A percentile compares a stretch with the other conserved stretches of the same genome.
These are phyloP conservation scores for Agrilus mali DNA, from an alignment of 2,888 invertebrate species.

Conservation along the genomic window DNA sequence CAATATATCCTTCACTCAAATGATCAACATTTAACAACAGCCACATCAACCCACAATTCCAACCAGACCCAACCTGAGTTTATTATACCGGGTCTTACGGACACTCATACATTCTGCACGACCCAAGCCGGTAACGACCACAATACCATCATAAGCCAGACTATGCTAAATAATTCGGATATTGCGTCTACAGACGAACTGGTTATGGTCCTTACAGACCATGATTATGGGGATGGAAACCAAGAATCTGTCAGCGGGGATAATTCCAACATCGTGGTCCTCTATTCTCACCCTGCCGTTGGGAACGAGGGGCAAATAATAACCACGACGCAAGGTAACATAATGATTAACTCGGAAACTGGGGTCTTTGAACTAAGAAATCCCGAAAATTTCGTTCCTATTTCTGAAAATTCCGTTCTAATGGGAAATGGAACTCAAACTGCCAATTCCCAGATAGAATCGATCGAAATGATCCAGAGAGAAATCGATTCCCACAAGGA, in stretches of 20 bases:
- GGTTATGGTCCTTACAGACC: slow-evolving; percentile 50
- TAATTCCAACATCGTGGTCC: slow-evolving; percentile 50
- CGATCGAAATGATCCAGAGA: slow-evolving; percentile 34
- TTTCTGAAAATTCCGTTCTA: slow-evolving; percentile 17
- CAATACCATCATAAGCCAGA: slow-evolving; percentile 19
- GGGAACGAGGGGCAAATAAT: slow-evolving; percentile 43
- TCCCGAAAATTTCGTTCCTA: slow-evolving; percentile 18
- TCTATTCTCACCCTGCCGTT: slow-evolving; percentile 48
- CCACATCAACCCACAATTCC: slow-evolving; percentile 12
- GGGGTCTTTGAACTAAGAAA: slow-evolving; percentile 30
- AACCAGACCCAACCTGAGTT: slow-evolving; percentile 22
- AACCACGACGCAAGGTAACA: slow-evolving; percentile 33
- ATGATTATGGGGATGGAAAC: slow-evolving; percentile 43
- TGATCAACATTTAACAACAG: slow-evolving; percentile 16
- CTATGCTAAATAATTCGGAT: slow-evolving; percentile 30
- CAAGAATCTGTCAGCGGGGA: slow-evolving; percentile 35
- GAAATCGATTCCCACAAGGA: slow-evolving; percentile 26
- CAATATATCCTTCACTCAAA: slow-evolving; percentile 37
- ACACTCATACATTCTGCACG: slow-evolving; percentile 23
- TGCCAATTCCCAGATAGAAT: slow-evolving; percentile 24
- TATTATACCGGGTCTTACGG: slow-evolving; percentile 31
- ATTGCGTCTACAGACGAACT: slow-evolving; percentile 43
- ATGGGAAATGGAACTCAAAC: slow-evolving; percentile 19
- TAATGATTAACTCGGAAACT: slow-evolving; percentile 32
- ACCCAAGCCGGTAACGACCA: slow-evolving; percentile 24